Evolutionary conservation across 2,797 vertebrate species (phyloP).

Genomic region (Anguilla pacifica): DNA sequence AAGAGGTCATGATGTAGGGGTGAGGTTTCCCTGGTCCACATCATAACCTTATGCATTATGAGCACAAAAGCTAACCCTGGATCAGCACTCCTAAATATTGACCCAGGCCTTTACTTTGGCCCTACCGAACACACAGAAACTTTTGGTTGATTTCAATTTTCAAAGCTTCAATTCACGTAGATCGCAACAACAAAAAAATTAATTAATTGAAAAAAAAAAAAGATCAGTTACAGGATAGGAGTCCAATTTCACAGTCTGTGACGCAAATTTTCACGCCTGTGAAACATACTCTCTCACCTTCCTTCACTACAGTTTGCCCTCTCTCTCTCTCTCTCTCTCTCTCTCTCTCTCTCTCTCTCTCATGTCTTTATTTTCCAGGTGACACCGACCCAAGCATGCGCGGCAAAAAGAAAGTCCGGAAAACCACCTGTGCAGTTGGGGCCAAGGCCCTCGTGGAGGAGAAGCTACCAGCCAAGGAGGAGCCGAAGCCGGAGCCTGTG

Average conservation of each 20-base stretch:
- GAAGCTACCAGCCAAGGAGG: constrained; percentile 64
- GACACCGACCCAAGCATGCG: constrained; percentile 54
- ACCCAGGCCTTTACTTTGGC: too few relatives aligned
- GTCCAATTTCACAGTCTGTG: not conserved
- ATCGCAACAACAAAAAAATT: too few relatives aligned
- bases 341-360: not conserved
- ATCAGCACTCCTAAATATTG: too few relatives aligned
- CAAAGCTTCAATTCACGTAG: too few relatives aligned
- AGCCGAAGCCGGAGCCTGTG: constrained; percentile 51
- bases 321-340: constrained; percentile 31
- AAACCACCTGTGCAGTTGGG: constrained; percentile 66
- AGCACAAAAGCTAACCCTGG: too few relatives aligned
- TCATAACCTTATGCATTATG: too few relatives aligned
- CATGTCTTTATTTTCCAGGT: constrained; percentile 39
- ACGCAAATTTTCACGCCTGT: not conserved
- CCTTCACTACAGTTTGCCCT: not conserved
- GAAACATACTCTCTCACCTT: not conserved
- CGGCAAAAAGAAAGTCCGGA: constrained; percentile 66
- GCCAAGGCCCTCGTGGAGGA: constrained; percentile 61
- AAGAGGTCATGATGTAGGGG: too few relatives aligned
- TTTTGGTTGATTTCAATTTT: too few relatives aligned
- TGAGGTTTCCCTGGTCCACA: too few relatives aligned
- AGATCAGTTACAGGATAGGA: too few relatives aligned
- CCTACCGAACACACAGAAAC: too few relatives aligned
- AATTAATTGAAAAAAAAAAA: too few relatives aligned